phyloP scores from a whole-genome alignment of 2,113 vertebrate genomes.

The Circaetus gallicus region DNA sequence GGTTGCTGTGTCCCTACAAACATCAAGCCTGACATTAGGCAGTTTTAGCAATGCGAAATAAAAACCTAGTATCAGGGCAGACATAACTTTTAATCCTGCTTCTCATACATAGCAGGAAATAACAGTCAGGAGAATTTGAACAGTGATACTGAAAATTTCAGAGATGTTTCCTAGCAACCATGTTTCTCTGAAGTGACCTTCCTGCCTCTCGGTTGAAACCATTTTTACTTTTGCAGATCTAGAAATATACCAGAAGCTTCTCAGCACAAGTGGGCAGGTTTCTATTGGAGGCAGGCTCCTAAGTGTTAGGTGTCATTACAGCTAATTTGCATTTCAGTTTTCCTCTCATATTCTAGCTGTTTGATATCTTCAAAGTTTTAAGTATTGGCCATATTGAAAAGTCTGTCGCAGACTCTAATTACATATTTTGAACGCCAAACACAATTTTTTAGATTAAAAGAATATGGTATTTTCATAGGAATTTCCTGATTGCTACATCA shows the following conservation, averaged over 20 bases:
- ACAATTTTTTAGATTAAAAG: not conserved
- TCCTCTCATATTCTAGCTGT: not conserved
- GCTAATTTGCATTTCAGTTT: not conserved
- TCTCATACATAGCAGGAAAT: not conserved
- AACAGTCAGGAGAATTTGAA: not conserved
- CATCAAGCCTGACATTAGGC: not conserved
- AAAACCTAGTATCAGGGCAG: not conserved
- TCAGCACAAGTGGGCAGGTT: not conserved
- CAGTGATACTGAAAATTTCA: not conserved
- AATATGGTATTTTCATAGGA: not conserved
- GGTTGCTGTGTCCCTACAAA: not conserved
- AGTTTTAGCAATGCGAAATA: not conserved
- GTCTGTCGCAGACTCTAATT: not conserved
- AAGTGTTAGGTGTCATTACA: not conserved
- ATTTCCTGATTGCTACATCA: not conserved
- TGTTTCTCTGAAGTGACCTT: slow-evolving; percentile 5
- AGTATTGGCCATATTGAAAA: not conserved
- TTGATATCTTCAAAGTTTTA: not conserved
- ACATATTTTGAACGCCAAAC: not conserved
- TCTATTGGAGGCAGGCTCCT: not conserved
- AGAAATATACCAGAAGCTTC: slow-evolving; percentile 5
- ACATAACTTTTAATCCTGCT: not conserved
- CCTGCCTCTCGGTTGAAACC: not conserved
- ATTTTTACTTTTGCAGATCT: slow-evolving; percentile 13
- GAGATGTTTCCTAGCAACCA: slow-evolving; percentile 38